Evolutionary conservation across 1,140 invertebrate genomes (phyloP).

Genomic region (Microplitis mediator): DNA sequence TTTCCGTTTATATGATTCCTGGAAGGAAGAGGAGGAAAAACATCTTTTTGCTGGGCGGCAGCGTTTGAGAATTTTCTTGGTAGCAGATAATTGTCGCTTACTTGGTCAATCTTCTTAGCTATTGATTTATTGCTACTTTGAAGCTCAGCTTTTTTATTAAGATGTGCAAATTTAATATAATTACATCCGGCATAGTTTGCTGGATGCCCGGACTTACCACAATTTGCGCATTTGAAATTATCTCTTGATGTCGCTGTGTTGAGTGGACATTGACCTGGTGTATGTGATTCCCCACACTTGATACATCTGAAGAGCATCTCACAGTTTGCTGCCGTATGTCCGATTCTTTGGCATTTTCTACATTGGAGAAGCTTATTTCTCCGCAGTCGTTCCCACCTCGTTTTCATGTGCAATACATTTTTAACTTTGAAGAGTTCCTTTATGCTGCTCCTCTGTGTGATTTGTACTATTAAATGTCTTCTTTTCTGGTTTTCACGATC

Average conservation of each 20-base stretch:
- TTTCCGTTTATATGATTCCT: too few relatives aligned
- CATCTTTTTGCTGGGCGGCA: too few relatives aligned
- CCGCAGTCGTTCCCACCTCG: conserved; percentile 25
- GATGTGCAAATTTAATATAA: neutral
- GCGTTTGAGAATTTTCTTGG: too few relatives aligned
- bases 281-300: conserved; percentile 18
- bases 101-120: neutral
- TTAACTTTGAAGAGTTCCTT: conserved; percentile 3
- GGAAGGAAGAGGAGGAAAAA: too few relatives aligned
- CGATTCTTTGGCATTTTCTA: conserved; percentile 24
- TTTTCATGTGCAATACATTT: conserved; percentile 4
- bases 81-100: too few relatives aligned
- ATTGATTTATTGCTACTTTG: neutral
- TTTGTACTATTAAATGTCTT: neutral
- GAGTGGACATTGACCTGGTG: conserved; percentile 12
- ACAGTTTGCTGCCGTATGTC: conserved; percentile 22
- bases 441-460: neutral
- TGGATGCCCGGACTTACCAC: conserved; percentile 32
- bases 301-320: conserved; percentile 16
- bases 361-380: conserved; percentile 26
- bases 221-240: conserved; percentile 22
- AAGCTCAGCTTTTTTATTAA: neutral
- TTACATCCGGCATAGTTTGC: conserved; percentile 36
- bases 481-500: neutral
- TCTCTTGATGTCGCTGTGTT: neutral